Evolutionary conservation across 2,888 invertebrate genomes (phyloP).

Genomic region (Netelia inedita): DNA sequence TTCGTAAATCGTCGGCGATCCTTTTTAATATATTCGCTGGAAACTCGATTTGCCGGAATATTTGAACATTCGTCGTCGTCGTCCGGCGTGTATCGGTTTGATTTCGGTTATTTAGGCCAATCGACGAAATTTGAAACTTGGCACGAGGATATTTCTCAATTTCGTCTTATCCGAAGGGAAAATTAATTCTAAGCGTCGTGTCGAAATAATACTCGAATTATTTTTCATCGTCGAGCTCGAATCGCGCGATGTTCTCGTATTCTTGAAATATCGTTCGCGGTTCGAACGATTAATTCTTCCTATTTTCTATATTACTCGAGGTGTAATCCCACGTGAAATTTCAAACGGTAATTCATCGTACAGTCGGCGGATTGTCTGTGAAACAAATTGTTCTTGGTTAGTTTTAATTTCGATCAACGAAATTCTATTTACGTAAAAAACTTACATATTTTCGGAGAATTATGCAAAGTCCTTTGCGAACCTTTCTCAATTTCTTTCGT

Average conservation of each 20-base stretch:
- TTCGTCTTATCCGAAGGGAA: constrained; percentile 12
- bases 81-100: background rate
- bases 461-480: constrained; percentile 69
- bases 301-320: constrained; percentile 75
- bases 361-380: constrained; percentile 78
- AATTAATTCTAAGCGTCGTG: too few species aligned
- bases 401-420: too few species aligned
- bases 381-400: constrained; percentile 15
- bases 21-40: background rate
- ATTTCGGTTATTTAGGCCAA: background rate
- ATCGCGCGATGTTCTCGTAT: constrained; percentile 39
- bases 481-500: constrained; percentile 76
- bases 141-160: constrained; percentile 8
- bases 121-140: constrained; percentile 3
- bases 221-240: background rate
- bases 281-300: constrained; percentile 74
- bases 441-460: constrained; percentile 77
- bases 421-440: constrained; percentile 31
- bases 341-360: constrained; percentile 75
- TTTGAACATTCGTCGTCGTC: background rate
- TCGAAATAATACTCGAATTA: too few species aligned
- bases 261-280: constrained; percentile 74
- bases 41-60: constrained; percentile 20
- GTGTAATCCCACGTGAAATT: constrained; percentile 67
- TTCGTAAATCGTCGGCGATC: background rate